These are phyloP conservation scores for Deroptyus accipitrinus DNA, from an alignment of 2,113 vertebrate species.

Conservation along the genomic window DNA sequence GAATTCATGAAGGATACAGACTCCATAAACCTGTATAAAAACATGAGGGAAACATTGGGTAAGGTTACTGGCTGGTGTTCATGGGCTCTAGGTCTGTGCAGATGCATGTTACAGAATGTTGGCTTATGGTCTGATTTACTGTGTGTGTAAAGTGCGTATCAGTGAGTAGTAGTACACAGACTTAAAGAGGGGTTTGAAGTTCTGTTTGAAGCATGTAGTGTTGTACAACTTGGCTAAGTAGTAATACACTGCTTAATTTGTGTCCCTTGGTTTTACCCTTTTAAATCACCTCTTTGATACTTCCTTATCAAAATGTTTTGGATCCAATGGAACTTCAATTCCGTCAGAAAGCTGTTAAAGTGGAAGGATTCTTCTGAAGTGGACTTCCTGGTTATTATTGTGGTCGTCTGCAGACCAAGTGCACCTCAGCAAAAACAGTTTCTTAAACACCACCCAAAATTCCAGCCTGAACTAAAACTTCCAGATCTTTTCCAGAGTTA, in stretches of 20 bases:
- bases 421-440: neutral
- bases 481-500: neutral
- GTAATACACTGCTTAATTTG: neutral
- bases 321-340: neutral
- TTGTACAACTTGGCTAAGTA: neutral
- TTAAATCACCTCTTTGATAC: neutral
- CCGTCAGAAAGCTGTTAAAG: neutral
- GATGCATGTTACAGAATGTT: neutral
- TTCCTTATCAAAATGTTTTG: neutral
- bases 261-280: neutral
- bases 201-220: neutral
- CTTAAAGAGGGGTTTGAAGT: neutral
- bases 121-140: neutral
- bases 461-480: neutral
- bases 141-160: neutral
- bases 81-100: neutral
- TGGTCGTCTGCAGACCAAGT: neutral
- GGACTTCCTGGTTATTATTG: neutral
- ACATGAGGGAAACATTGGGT: conserved; percentile 99
- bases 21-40: conserved; percentile 99
- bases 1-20: conserved; percentile 99
- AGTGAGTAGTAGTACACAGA: neutral
- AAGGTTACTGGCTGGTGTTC: conserved; percentile 33
- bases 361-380: neutral
- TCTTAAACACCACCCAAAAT: neutral